phyloP scores from a whole-genome alignment of 2,113 vertebrate species.

The Glaucidium brasilianum region DNA sequence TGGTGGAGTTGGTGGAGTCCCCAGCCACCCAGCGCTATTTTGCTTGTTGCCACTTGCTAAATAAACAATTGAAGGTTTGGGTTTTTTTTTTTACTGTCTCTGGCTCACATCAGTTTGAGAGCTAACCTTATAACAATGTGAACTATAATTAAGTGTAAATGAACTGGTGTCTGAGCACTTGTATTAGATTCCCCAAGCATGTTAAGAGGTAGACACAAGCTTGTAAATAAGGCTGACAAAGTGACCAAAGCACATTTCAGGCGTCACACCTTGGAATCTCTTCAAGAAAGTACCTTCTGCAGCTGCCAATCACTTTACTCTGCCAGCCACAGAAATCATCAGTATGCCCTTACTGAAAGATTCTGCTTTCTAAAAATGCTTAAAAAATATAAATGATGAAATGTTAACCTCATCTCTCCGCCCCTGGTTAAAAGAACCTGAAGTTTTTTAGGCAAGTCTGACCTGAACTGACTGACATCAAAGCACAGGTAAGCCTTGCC shows the following conservation, averaged over 20 bases:
- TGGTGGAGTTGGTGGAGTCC: too few relatives aligned
- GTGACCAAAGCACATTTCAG: background rate
- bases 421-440: background rate
- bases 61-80: too few relatives aligned
- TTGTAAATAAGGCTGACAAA: background rate
- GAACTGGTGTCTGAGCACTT: background rate
- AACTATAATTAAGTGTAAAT: background rate
- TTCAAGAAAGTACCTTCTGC: fast-evolving
- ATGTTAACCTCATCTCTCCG: too few relatives aligned
- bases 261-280: background rate
- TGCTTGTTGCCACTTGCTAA: too few relatives aligned
- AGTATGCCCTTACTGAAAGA: background rate
- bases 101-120: too few relatives aligned
- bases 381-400: background rate
- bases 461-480: background rate
- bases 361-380: background rate
- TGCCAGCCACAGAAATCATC: background rate
- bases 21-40: too few relatives aligned
- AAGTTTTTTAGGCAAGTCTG: too few relatives aligned
- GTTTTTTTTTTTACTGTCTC: too few relatives aligned
- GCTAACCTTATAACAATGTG: too few relatives aligned
- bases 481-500: background rate
- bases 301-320: background rate
- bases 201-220: fast-evolving
- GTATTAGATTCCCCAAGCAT: fast-evolving